These are phyloP conservation scores for Turritopsis dohrnii DNA, from an alignment of 30 jellyfish, hydroid and myxozoan species.

Conservation along the genomic window DNA sequence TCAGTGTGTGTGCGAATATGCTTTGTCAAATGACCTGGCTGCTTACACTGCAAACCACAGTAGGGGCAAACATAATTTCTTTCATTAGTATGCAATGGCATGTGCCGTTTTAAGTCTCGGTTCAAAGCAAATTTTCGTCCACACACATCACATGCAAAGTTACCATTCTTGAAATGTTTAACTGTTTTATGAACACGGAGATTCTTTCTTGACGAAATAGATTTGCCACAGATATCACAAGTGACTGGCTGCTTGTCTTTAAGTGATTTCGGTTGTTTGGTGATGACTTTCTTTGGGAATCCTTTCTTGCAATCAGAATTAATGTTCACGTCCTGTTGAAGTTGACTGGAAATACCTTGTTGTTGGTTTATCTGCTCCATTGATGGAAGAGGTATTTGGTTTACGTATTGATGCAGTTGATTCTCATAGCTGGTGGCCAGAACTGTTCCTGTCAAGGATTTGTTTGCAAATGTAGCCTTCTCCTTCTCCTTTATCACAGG, in stretches of 20 bases:
- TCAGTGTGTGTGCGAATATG: slow-evolving; percentile 44
- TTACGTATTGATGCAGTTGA: slow-evolving; percentile 14
- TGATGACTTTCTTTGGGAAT: slow-evolving; percentile 14
- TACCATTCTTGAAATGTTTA: slow-evolving; percentile 37
- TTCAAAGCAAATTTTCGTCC: slow-evolving; percentile 47
- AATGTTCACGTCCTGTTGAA: neutral
- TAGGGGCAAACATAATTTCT: slow-evolving; percentile 31
- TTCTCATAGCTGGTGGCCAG: slow-evolving; percentile 10
- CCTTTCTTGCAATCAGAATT: neutral
- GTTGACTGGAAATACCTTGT: slow-evolving; percentile 1
- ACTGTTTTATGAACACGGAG: slow-evolving; percentile 47
- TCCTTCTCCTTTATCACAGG: slow-evolving; percentile 1
- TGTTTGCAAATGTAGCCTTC: neutral
- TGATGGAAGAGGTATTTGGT: slow-evolving; percentile 16
- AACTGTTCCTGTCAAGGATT: neutral
- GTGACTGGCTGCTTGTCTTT: slow-evolving; percentile 37
- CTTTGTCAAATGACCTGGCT: slow-evolving; percentile 43
- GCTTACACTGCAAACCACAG: slow-evolving; percentile 42
- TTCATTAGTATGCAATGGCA: slow-evolving; percentile 45
- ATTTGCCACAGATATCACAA: slow-evolving; percentile 41
- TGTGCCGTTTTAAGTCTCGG: slow-evolving; percentile 35
- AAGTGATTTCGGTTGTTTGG: slow-evolving; percentile 5
- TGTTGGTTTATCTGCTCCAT: slow-evolving; percentile 28
- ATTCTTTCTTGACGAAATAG: slow-evolving; percentile 34
- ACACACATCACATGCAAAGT: slow-evolving; percentile 38